phyloP scores from a whole-genome alignment of 2,113 vertebrate species.

The Protomyctophum bolini region DNA sequence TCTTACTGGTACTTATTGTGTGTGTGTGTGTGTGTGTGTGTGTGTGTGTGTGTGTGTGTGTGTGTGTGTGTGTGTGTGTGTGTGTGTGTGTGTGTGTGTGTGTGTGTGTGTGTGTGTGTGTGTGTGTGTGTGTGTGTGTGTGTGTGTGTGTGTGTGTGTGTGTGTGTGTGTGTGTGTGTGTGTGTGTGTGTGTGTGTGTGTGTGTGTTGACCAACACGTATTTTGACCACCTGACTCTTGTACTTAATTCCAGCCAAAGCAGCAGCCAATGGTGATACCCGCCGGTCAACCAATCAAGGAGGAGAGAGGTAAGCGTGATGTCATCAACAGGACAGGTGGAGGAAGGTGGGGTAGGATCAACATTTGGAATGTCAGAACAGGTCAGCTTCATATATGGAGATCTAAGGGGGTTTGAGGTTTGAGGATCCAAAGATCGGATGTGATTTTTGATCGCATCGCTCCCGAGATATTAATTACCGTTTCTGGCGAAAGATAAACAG shows the following conservation, averaged over 20 bases:
- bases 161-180: constrained; percentile 4
- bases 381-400: too few relatives aligned
- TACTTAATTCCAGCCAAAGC: constrained; percentile 25
- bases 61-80: background rate
- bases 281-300: constrained; percentile 42
- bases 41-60: background rate
- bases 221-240: constrained; percentile 1
- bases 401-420: too few relatives aligned
- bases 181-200: constrained; percentile 3
- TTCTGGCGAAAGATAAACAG: too few relatives aligned
- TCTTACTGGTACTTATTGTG: too few relatives aligned
- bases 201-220: background rate
- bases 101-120: background rate
- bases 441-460: too few relatives aligned
- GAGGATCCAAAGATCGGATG: too few relatives aligned
- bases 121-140: background rate
- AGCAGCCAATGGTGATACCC: background rate
- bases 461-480: too few relatives aligned
- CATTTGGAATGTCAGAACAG: too few relatives aligned
- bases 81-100: background rate
- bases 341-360: too few relatives aligned
- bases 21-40: constrained; percentile 3
- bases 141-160: constrained; percentile 1
- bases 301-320: constrained; percentile 11
- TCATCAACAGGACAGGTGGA: background rate